Conservation (phyloP, 2,113 vertebrate species). For the Oncorhynchus gorbuscha region DNA sequence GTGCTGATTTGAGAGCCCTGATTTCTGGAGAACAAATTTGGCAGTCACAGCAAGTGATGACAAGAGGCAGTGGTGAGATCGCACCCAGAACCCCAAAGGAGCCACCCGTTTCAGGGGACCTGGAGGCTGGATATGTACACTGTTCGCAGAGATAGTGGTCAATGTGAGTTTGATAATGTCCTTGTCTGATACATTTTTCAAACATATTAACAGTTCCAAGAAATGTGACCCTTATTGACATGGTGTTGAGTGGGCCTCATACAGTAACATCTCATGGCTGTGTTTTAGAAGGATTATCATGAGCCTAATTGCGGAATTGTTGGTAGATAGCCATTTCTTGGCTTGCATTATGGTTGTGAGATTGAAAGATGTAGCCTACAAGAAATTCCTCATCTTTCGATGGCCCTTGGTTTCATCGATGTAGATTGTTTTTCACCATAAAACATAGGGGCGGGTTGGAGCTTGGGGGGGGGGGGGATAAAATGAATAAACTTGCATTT, state of each 20-base stretch:
- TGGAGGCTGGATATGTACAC: slow-evolving; percentile 56
- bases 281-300: background rate
- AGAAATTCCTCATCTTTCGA: slow-evolving; percentile 36
- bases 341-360: background rate
- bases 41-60: slow-evolving; percentile 82
- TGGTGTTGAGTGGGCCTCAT: background rate
- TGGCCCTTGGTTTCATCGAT: slow-evolving; percentile 29
- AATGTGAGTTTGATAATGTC: slow-evolving; percentile 37
- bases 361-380: background rate
- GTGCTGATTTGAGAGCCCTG: slow-evolving; percentile 76
- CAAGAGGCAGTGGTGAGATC: slow-evolving; percentile 83
- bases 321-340: background rate
- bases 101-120: slow-evolving; percentile 69
- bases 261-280: background rate
- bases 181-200: slow-evolving; percentile 29
- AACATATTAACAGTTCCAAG: no score
- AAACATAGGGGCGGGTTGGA: slow-evolving; percentile 56
- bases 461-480: slow-evolving; percentile 9
- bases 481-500: slow-evolving; percentile 70
- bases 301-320: background rate
- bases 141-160: slow-evolving; percentile 44
- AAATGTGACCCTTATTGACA: no score
- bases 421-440: slow-evolving; percentile 55
- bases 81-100: slow-evolving; percentile 80
- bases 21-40: slow-evolving; percentile 79